Percentiles rank a stretch among this genome's conserved stretches.
Conservation (phyloP, 2,797 vertebrate species). For the Ceryle rudis region DNA sequence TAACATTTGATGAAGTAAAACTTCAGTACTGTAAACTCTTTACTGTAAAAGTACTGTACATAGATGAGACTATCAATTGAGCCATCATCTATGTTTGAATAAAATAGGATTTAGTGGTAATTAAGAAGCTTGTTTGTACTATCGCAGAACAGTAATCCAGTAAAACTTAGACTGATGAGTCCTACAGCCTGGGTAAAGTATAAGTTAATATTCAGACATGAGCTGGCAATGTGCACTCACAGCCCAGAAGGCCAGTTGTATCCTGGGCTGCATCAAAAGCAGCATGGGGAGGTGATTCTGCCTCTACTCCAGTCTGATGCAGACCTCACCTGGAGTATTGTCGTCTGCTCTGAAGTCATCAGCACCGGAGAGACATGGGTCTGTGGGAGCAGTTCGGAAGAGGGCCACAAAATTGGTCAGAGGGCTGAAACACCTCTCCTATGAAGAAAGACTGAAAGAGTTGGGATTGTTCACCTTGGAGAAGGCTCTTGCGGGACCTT, state of each 20-base stretch:
- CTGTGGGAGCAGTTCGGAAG: background rate
- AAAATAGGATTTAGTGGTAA: background rate
- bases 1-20: background rate
- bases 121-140: background rate
- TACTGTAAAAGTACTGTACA: background rate
- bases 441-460: background rate
- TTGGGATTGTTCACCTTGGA: background rate
- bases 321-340: background rate
- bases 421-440: background rate
- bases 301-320: too few species aligned
- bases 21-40: background rate
- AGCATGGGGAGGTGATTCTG: background rate
- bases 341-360: background rate
- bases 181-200: background rate
- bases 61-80: background rate
- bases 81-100: background rate
- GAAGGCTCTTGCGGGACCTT: background rate
- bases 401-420: background rate
- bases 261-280: too few species aligned
- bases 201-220: background rate
- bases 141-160: background rate
- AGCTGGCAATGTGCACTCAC: background rate
- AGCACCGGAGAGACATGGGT: background rate
- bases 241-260: too few species aligned
- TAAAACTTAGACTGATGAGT: background rate